Evolutionary conservation across 2,888 invertebrate genomes (phyloP), one percentile per base, ranked within the genome.

Genomic region (Trichacis sp.): DNA sequence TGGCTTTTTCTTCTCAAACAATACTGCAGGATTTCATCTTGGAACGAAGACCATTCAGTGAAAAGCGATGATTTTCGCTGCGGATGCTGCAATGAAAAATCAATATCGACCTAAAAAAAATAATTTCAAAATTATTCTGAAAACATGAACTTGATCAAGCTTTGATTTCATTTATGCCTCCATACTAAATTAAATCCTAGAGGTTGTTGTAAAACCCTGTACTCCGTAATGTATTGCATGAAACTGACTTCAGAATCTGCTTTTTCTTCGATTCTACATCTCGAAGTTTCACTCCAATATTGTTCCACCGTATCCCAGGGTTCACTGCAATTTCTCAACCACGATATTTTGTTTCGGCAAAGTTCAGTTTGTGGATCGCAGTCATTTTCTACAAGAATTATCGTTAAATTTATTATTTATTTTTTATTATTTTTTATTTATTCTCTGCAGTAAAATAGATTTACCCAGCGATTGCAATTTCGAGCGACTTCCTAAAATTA

Each of bases 281-380:
- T 40, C 9, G 56, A 48, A 18, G 56, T 56, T 20, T 48, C 40
- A 2, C 12, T 14, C 56, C 56, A 56, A 24, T 40, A 48, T 12
- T 47, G 17, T 47, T 48, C 14, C 4, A 55, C 48, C 1, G 40
- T 55, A 2, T 18, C 4, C 55, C 55, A 55, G 1, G 55, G 55
- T 18, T 36, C 40, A 3, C 9, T 8, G 12, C 24, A 15, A 20
- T 36, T 55, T 48, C 38, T 48, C 14, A 55, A 48, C 48, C 47
- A 54, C n/a, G n/a, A 20, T 14, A 12, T 11, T 11, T 40, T 51
- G 18, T 51, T n/a, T n/a, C n/a, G n/a, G n/a, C n/a, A n/a, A n/a
- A n/a, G n/a, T n/a, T n/a, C n/a, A n/a, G n/a, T n/a, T n/a, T n/a
- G n/a, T n/a, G n/a, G n/a, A n/a, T n/a, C n/a, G n/a, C n/a, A n/a